These are phyloP conservation scores for Orgyia antiqua DNA, from an alignment of 2,888 invertebrate species.

Conservation along the genomic window DNA sequence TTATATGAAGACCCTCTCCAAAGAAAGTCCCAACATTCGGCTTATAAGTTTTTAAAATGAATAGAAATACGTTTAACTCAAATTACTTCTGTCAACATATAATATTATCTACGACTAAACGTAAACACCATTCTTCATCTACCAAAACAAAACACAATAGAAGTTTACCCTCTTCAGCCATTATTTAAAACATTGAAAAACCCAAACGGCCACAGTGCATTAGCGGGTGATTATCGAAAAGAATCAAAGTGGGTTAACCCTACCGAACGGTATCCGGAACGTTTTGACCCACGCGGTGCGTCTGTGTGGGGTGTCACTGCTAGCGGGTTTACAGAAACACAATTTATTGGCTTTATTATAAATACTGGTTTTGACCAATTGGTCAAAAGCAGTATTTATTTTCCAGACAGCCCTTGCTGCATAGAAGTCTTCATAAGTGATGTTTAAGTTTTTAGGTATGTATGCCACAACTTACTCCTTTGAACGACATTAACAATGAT, in stretches of 20 bases:
- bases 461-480: no score
- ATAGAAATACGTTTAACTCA: not conserved
- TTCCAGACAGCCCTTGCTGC: no score
- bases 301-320: constrained; percentile 15
- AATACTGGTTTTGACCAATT: no score
- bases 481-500: no score
- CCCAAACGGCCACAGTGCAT: constrained; percentile 43
- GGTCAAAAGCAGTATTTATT: no score
- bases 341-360: no score
- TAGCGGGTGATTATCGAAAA: constrained; percentile 68
- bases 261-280: constrained; percentile 35
- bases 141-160: constrained; percentile 21
- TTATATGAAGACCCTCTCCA: no score
- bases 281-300: constrained; percentile 33
- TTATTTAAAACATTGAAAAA: constrained; percentile 30
- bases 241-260: constrained; percentile 65
- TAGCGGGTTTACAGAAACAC: no score
- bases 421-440: no score
- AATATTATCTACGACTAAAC: not conserved
- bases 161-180: constrained; percentile 24
- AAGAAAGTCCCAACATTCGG: no score
- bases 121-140: constrained; percentile 9
- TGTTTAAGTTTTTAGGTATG: no score
- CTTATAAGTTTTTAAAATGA: no score
- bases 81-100: not conserved